Evolutionary conservation across 2,888 invertebrate genomes (phyloP).

Genomic region (Leucoma salicis): DNA sequence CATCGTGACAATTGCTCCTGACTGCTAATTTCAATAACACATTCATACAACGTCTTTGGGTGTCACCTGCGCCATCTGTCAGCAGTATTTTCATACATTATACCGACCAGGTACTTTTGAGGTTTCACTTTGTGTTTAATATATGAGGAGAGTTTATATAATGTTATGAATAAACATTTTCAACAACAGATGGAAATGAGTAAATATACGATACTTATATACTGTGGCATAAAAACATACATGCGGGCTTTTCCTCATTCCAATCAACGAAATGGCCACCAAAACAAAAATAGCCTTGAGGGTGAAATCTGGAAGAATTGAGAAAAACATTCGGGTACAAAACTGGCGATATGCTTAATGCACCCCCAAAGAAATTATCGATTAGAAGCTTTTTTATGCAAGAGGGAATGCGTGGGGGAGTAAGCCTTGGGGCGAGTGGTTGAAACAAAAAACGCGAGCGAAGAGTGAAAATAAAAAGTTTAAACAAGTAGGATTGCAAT

Average conservation of each 20-base stretch:
- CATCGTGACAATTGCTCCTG: too few relatives aligned
- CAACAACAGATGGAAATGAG: too few relatives aligned
- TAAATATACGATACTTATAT: too few relatives aligned
- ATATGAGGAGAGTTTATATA: too few relatives aligned
- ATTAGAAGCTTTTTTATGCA: slow-evolving; percentile 83
- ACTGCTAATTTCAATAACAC: too few relatives aligned
- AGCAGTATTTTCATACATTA: too few relatives aligned
- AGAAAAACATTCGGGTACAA: slow-evolving; percentile 74
- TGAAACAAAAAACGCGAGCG: slow-evolving; percentile 81
- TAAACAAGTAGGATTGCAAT: slow-evolving; percentile 78
- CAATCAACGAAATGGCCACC: slow-evolving; percentile 68
- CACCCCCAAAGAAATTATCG: slow-evolving; percentile 83
- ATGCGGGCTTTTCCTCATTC: slow-evolving; percentile 48
- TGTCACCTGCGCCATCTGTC: too few relatives aligned
- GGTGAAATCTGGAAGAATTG: slow-evolving; percentile 75
- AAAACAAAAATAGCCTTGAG: slow-evolving; percentile 73
- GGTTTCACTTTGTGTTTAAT: too few relatives aligned
- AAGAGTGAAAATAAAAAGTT: slow-evolving; percentile 82
- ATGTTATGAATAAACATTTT: too few relatives aligned
- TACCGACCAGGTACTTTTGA: too few relatives aligned
- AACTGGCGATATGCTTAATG: slow-evolving; percentile 80
- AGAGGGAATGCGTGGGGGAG: slow-evolving; percentile 78
- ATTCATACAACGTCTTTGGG: too few relatives aligned
- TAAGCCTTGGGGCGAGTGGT: slow-evolving; percentile 71
- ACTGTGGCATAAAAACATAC: slow-evolving; percentile 21